Conservation (phyloP, 2,113 vertebrate species). For the Todiramphus chloris region DNA sequence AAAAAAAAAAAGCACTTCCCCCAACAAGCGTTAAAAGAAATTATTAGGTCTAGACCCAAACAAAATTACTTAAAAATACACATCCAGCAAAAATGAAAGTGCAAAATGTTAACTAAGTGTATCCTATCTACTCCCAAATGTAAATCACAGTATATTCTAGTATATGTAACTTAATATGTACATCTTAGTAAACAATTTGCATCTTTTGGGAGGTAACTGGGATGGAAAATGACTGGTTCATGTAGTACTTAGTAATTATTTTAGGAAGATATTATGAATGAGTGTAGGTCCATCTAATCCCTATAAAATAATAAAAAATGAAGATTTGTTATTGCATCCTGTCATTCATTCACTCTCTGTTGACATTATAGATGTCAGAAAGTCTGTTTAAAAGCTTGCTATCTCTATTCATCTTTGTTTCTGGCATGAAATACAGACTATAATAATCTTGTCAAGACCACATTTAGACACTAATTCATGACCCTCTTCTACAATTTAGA, state of each 20-base stretch:
- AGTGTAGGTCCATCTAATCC: background rate
- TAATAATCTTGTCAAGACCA: conserved; percentile 66
- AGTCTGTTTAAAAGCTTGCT: conserved; percentile 67
- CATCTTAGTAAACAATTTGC: background rate
- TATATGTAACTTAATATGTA: background rate
- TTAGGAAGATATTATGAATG: conserved; percentile 44
- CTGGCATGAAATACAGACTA: conserved; percentile 63
- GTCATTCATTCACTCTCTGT: conserved; percentile 63
- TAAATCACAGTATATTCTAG: background rate
- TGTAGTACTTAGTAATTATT: conserved; percentile 8
- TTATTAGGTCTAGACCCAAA: background rate
- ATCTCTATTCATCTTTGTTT: conserved; percentile 68
- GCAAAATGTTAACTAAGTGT: background rate
- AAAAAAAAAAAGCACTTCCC: background rate
- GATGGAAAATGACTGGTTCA: background rate
- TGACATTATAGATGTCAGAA: conserved; percentile 66
- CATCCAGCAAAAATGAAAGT: background rate
- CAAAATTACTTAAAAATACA: background rate
- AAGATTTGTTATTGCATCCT: conserved; percentile 55
- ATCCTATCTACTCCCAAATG: background rate
- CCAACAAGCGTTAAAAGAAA: background rate
- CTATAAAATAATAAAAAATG: conserved; percentile 50
- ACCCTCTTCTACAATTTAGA: conserved; percentile 54
- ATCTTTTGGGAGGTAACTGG: background rate
- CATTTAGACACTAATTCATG: conserved; percentile 69